Base-by-base conservation (phyloP, 2,888 invertebrate species). In the Patella caerulea region DNA sequence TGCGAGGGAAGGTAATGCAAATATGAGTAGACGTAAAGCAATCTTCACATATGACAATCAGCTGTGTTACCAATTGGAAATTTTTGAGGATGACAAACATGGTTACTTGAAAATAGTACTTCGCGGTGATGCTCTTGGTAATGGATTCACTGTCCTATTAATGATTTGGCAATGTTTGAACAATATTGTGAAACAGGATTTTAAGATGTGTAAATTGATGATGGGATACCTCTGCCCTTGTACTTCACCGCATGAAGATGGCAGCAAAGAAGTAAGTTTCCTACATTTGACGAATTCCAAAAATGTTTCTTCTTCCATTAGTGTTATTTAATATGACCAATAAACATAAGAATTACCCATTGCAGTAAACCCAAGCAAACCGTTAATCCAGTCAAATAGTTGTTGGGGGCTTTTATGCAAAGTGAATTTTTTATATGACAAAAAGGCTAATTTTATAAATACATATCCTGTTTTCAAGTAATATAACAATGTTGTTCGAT, bases 161-260 rank as follows among this genome's bases (percentile, higher is more conserved):
- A 24, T 24, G 11, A 65, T 84, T 19, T 82, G 82, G 73, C 73
- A 75, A 24, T 77, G 75, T 15, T 74, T 85, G 19, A 72, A 59
- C 3, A 79, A 78, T 45, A 83, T 85, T 70, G 82, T 85, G 29
- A 75, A 79, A 24, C 72, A 81, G 19, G 83, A 85, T 56, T 85
- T 84, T 65, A 71, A 76, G 24, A 81, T 79, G 53, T 85, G 85
- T 71, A 69, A 79, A 4, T 81, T 77, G 69, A 81, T 79, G 15
- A 78, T 85, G 45, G 83, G 83, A 5, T 79, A 82, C 5, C 76
- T 74, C 74, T 85, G 85, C 69, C 85, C 83, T 1, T 83, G 78
- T 59, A 71, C 76, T 17, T 77, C 72, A 15, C 81, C 83, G 1
- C 85, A 85, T 71, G 83, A 84, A 59, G 77, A 76, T 52, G 78